Conservation (phyloP, 2,888 invertebrate species). For the Serripes groenlandicus region DNA sequence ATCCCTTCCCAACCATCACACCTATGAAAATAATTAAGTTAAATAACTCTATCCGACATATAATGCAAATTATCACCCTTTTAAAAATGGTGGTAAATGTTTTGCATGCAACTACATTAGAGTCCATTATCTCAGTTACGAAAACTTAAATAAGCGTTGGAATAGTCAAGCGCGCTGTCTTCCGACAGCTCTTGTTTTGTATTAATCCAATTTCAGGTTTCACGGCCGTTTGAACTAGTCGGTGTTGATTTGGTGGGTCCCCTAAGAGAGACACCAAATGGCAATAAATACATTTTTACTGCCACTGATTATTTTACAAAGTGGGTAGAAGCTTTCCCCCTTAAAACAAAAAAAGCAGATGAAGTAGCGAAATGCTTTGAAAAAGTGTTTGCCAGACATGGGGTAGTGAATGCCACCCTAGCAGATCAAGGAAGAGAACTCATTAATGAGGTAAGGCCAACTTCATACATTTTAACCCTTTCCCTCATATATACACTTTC, state of each 20-base stretch:
- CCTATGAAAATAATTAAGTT: no score
- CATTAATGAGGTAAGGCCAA: conserved; percentile 33
- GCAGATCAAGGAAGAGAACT: conserved; percentile 56
- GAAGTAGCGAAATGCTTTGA: conserved; percentile 38
- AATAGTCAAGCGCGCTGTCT: no score
- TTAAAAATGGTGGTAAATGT: no score
- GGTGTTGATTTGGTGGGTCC: conserved; percentile 51
- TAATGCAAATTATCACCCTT: no score
- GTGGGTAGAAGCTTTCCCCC: conserved; percentile 58
- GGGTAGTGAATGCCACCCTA: conserved; percentile 39
- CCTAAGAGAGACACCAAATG: conserved; percentile 22
- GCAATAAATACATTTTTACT: conserved; percentile 48
- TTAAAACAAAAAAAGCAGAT: conserved; percentile 30
- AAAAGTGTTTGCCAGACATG: conserved; percentile 43
- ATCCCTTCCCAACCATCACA: no score
- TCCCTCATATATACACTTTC: no score
- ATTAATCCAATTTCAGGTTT: conserved; percentile 30
- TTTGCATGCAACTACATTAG: no score
- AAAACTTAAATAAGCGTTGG: no score
- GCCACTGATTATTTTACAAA: conserved; percentile 55
- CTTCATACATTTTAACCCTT: neutral
- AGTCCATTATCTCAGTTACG: no score
- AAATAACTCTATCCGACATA: no score
- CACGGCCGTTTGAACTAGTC: conserved; percentile 35
- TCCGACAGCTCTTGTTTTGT: no score